Evolutionary conservation across 2,113 vertebrate species (phyloP).

Genomic region (Benitochromis conjunctus): DNA sequence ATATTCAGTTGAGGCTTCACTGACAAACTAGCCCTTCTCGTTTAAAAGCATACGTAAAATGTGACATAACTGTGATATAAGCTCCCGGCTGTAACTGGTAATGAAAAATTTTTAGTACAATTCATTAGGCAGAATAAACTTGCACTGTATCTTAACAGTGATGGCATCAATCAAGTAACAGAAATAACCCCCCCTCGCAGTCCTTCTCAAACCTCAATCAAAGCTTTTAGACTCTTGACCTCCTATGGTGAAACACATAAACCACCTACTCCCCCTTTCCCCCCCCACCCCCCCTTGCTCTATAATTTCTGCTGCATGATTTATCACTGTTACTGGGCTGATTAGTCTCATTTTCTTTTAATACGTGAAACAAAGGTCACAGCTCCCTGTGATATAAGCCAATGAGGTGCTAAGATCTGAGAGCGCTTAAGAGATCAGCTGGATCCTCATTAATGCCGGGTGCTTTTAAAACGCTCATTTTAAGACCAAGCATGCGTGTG

Average conservation of each 20-base stretch:
- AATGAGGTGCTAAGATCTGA: slow-evolving; percentile 60
- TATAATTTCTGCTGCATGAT: slow-evolving; percentile 50
- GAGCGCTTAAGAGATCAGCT: slow-evolving; percentile 56
- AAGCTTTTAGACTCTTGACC: slow-evolving; percentile 20
- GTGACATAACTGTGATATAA: not conserved
- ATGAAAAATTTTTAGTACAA: not conserved
- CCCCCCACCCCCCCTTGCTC: not conserved
- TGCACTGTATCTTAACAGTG: not conserved
- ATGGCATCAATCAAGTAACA: not conserved
- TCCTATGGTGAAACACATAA: slow-evolving; percentile 14
- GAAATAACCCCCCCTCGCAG: not conserved
- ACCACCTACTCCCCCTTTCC: not conserved
- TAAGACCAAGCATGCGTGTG: not conserved
- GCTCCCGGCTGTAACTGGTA: not conserved
- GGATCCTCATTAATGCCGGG: slow-evolving; percentile 39
- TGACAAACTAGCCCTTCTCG: not conserved
- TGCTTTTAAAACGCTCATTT: slow-evolving; percentile 34
- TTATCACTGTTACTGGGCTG: slow-evolving; percentile 62
- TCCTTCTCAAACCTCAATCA: slow-evolving; percentile 4
- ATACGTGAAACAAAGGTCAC: slow-evolving; percentile 69
- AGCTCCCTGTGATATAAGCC: slow-evolving; percentile 57
- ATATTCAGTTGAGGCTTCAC: not conserved
- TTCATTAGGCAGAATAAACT: not conserved
- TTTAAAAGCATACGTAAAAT: not conserved
- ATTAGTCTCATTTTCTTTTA: slow-evolving; percentile 68